phyloP scores from a whole-genome alignment of 2,113 vertebrate genomes.

The Callorhinus ursinus region DNA sequence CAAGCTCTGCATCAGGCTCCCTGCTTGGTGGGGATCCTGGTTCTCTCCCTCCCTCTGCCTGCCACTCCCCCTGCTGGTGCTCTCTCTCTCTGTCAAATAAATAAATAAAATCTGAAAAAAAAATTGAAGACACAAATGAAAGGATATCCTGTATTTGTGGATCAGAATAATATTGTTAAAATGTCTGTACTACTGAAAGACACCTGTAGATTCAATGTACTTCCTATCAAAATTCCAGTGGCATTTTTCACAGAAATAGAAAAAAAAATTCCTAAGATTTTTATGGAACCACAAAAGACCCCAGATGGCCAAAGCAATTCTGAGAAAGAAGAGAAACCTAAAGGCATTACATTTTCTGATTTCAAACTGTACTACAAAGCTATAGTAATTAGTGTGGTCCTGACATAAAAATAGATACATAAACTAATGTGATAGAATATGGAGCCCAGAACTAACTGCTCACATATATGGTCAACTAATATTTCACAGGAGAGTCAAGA shows the following conservation, averaged over 20 bases:
- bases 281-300: not conserved
- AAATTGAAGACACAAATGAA: not conserved
- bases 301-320: not conserved
- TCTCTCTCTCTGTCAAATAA: too few species aligned
- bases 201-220: not conserved
- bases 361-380: not conserved
- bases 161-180: not conserved
- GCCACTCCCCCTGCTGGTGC: too few species aligned
- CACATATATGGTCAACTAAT: not conserved
- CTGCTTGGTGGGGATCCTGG: too few species aligned
- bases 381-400: not conserved
- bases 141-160: not conserved
- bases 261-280: not conserved
- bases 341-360: not conserved
- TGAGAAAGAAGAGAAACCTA: not conserved
- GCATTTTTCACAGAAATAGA: not conserved
- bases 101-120: too few species aligned
- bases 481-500: not conserved
- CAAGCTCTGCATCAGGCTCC: too few species aligned
- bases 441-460: not conserved
- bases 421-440: not conserved
- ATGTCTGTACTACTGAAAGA: not conserved
- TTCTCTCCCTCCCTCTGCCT: too few species aligned
- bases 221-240: not conserved
- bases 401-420: not conserved